phyloP scores from a whole-genome alignment of 2,888 invertebrate species.

The Watsonalla cultraria region DNA sequence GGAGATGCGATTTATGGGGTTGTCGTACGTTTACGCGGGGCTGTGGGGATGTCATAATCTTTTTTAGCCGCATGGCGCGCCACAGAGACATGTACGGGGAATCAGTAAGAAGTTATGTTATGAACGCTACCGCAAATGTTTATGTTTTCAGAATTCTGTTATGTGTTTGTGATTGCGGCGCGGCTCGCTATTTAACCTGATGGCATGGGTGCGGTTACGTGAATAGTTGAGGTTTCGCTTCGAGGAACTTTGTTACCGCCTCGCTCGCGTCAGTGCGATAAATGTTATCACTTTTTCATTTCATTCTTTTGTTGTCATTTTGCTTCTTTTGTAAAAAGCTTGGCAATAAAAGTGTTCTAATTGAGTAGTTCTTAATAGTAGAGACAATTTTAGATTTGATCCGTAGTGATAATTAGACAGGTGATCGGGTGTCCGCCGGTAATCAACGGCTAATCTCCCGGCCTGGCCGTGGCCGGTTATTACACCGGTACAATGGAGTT shows the following conservation, averaged over 20 bases:
- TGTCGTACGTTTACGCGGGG: conserved; percentile 54
- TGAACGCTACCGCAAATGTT: conserved; percentile 46
- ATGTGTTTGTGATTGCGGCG: neutral
- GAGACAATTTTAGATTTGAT: conserved; percentile 25
- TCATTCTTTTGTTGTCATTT: neutral
- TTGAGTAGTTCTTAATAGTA: neutral
- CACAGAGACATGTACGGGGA: conserved; percentile 57
- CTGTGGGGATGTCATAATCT: conserved; percentile 73
- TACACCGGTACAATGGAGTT: conserved; percentile 50
- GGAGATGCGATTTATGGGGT: conserved; percentile 60
- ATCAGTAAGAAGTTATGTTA: conserved; percentile 53
- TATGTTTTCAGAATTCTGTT: conserved; percentile 26
- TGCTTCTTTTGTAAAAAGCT: neutral
- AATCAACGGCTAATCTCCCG: conserved; percentile 42
- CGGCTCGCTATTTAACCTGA: neutral
- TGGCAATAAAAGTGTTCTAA: neutral
- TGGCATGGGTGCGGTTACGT: neutral
- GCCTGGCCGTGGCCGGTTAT: conserved; percentile 25
- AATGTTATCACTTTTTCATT: neutral
- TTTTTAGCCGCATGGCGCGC: conserved; percentile 72
- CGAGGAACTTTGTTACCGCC: neutral
- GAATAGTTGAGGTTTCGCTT: neutral
- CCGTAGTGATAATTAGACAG: conserved; percentile 49
- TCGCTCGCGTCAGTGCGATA: neutral
- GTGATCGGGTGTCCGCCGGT: conserved; percentile 31